Base-by-base conservation (phyloP, 2,888 invertebrate species). In the Adelognathus sp. region DNA sequence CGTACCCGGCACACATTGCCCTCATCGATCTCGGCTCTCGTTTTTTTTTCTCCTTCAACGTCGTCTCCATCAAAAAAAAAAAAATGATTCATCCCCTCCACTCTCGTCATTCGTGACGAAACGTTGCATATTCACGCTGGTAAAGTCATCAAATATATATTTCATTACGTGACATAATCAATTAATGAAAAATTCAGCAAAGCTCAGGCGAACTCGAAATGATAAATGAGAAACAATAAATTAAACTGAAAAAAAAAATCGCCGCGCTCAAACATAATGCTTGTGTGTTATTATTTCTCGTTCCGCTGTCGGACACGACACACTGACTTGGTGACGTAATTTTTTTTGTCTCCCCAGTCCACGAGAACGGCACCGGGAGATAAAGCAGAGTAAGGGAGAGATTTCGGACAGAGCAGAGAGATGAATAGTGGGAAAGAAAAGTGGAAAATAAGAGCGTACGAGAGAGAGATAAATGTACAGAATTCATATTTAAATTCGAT, bases 161-260 rank as follows among this genome's bases (percentile, higher is more conserved):
- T 44, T 69, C 44, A 31, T 52, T 63, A 61, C 16, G 69, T 70
- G 16, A 54, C 50, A n/a, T 41, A 74, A 77, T 73, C 44, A 74
- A 74, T 60, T 11, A 79, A 63, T 80, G 73, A 76, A 82, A 75
- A 83, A 81, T 77, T 84, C 84, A 86, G 85, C 87, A 86, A 88
- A 88, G 88, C 88, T 88, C 88, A 88, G 88, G 87, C 88, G 83
- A 87, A 86, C 87, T 87, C 86, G 83, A 71, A 77, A 80, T 79
- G 64, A 71, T 58, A 75, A 67, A 76, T 76, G 60, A 75, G 63
- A 69, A 54, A 72, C 66, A 61, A 73, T 61, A 74, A 66, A 76
- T 31, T 11, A 41, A 56, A 18, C 18, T 41, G 71, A 60, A 39
- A 58, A 50, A 58, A 56, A 46, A 9, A 36, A 36, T 64, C 76